Conservation (phyloP, 2,797 vertebrate genomes). For the Fundulus diaphanus region DNA sequence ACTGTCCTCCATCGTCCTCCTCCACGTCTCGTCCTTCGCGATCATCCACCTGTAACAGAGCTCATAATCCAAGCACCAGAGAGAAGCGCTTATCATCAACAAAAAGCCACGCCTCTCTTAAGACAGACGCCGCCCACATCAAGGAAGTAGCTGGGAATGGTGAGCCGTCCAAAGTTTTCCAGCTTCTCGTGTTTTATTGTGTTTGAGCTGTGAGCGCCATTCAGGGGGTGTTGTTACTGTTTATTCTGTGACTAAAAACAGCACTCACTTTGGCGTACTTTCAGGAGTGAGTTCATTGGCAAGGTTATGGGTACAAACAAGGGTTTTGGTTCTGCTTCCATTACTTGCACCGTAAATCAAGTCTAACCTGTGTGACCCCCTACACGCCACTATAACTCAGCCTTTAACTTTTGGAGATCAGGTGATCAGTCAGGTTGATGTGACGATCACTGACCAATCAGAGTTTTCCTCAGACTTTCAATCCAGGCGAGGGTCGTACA, state of each 20-base stretch:
- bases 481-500: too few relatives aligned
- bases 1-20: conserved; percentile 52
- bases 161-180: conserved; percentile 56
- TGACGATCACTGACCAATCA: neutral
- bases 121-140: conserved; percentile 74
- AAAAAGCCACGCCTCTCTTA: conserved; percentile 71
- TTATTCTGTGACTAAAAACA: too few relatives aligned
- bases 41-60: conserved; percentile 33
- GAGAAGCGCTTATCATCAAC: conserved; percentile 64
- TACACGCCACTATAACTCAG: too few relatives aligned
- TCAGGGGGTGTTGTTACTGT: too few relatives aligned
- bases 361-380: too few relatives aligned
- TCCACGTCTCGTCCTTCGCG: neutral
- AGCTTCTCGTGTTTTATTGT: neutral
- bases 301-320: too few relatives aligned
- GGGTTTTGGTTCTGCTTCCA: too few relatives aligned
- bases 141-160: conserved; percentile 80
- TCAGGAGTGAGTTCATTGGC: too few relatives aligned
- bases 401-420: neutral
- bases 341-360: too few relatives aligned
- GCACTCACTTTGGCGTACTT: too few relatives aligned
- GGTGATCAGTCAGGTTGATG: neutral
- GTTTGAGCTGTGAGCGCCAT: neutral
- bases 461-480: neutral
- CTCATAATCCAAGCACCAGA: conserved; percentile 30